These are phyloP conservation scores for Pongo pygmaeus DNA, from an alignment of 2,113 vertebrate species.

Conservation along the genomic window DNA sequence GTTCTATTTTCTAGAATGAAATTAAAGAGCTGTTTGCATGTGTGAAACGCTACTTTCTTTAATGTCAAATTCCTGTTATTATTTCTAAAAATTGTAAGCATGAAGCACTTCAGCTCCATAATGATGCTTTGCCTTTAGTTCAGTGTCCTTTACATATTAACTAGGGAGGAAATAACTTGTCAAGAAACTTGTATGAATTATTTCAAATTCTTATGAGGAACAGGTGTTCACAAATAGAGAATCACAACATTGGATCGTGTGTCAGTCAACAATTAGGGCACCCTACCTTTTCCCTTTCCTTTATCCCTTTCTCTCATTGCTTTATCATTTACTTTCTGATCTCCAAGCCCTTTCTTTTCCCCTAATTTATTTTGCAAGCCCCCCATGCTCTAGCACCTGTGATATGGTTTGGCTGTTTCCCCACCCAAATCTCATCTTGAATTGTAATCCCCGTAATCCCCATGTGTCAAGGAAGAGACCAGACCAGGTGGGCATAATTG, in stretches of 20 bases:
- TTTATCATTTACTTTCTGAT: not conserved
- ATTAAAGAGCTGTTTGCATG: conserved; percentile 13
- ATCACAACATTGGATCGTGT: not conserved
- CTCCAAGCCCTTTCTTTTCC: not conserved
- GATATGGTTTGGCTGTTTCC: too few species aligned
- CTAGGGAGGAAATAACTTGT: not conserved
- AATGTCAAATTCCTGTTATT: conserved; percentile 34
- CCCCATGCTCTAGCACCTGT: not conserved
- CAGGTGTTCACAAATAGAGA: not conserved
- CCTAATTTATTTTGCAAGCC: not conserved
- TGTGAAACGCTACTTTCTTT: conserved; percentile 15
- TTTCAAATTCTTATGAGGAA: not conserved
- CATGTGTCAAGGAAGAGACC: too few species aligned
- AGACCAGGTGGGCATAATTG: too few species aligned
- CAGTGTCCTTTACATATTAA: not conserved
- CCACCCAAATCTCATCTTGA: too few species aligned
- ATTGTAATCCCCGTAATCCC: too few species aligned
- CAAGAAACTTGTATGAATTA: conserved; percentile 17
- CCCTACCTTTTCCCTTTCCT: not conserved
- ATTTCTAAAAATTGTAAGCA: conserved; percentile 26
- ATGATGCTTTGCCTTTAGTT: conserved; percentile 45
- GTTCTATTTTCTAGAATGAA: not conserved
- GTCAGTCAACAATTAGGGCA: not conserved
- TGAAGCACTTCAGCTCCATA: not conserved
- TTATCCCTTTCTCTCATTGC: not conserved